Percentiles rank a stretch among this genome's conserved stretches.
phyloP scores from a whole-genome alignment of 1,140 invertebrate genomes.

The Musca domestica region DNA sequence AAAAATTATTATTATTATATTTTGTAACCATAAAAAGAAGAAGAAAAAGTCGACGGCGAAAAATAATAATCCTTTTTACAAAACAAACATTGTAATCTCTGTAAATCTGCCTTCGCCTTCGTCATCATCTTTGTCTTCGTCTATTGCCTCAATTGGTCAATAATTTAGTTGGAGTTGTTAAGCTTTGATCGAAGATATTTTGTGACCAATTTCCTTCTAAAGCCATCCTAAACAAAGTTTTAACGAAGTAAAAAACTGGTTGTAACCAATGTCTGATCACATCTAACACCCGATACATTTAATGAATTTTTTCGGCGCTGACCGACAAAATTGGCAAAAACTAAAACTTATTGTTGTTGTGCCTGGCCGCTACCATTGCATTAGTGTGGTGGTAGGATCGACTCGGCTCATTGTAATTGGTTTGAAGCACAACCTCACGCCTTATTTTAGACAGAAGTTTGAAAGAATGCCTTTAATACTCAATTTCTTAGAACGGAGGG shows the following conservation, averaged over 20 bases:
- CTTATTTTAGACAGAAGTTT: too few relatives aligned
- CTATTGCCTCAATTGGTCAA: too few relatives aligned
- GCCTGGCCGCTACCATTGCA: neutral
- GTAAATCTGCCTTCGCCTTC: too few relatives aligned
- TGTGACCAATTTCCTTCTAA: too few relatives aligned
- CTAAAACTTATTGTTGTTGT: neutral
- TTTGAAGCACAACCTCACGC: neutral
- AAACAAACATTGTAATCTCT: constrained; percentile 8
- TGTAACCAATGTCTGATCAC: neutral
- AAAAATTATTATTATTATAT: constrained; percentile 12
- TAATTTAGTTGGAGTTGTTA: too few relatives aligned
- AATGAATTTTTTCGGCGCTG: constrained; percentile 6
- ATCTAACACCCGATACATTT: constrained; percentile 16
- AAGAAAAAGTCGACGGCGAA: neutral
- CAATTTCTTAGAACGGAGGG: too few relatives aligned
- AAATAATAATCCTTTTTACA: too few relatives aligned
- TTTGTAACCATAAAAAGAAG: neutral
- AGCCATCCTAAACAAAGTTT: neutral
- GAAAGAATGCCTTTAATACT: too few relatives aligned
- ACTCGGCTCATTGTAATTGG: constrained; percentile 14
- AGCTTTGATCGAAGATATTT: too few relatives aligned
- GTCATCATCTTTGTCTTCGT: too few relatives aligned
- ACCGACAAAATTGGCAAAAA: neutral
- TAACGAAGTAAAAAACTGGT: neutral
- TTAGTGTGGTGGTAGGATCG: neutral